Evolutionary conservation across 1,140 invertebrate genomes (phyloP).

Genomic region (Aphelinus certus): DNA sequence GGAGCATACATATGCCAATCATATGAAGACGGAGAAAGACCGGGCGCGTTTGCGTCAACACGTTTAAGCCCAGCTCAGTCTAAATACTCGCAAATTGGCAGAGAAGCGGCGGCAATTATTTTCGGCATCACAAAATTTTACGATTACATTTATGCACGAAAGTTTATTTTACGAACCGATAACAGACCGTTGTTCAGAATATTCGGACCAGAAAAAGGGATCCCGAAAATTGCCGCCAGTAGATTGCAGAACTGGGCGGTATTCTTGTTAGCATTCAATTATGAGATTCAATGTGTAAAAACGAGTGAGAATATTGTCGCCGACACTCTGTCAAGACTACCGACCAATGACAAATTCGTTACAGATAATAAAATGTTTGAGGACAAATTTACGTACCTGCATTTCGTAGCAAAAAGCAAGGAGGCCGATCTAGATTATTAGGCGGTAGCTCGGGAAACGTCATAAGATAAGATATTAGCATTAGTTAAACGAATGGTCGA

Average conservation of each 20-base stretch:
- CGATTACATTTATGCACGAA: conserved; percentile 41
- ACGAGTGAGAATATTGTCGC: neutral
- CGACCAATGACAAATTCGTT: neutral
- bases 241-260: neutral
- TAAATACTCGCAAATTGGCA: too few species aligned
- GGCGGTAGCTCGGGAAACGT: too few species aligned
- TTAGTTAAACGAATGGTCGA: conserved; percentile 11
- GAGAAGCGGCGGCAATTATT: too few species aligned
- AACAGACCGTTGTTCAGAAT: conserved; percentile 52
- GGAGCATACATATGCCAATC: conserved; percentile 27
- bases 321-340: neutral
- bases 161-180: conserved; percentile 55
- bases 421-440: too few species aligned
- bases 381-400: too few species aligned
- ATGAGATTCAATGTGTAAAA: neutral
- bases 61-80: too few species aligned
- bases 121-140: too few species aligned
- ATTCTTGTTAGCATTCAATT: neutral
- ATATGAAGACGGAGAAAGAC: too few species aligned
- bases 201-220: too few species aligned
- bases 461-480: conserved; percentile 16
- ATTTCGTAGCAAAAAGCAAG: too few species aligned
- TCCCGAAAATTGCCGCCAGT: neutral
- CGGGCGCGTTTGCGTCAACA: too few species aligned
- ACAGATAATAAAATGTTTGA: too few species aligned